phyloP scores from a whole-genome alignment of 2,888 invertebrate genomes.

The Micoletzkya japonica region DNA sequence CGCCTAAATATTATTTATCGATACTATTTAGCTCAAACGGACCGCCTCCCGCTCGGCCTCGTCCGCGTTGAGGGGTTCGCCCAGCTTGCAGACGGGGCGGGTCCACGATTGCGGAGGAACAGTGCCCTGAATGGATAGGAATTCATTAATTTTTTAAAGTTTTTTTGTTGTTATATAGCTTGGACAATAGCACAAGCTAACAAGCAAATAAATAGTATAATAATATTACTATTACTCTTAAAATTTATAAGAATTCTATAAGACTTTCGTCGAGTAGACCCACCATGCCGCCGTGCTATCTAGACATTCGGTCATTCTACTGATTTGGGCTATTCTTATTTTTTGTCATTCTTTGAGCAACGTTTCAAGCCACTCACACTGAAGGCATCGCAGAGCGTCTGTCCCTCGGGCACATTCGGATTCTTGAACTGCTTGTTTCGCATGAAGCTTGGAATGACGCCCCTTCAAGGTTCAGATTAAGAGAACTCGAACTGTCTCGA shows the following conservation, averaged over 20 bases:
- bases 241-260: too few relatives aligned
- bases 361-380: neutral
- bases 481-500: too few relatives aligned
- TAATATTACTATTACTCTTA: neutral
- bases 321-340: too few relatives aligned
- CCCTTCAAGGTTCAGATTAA: neutral
- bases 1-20: too few relatives aligned
- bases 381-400: conserved; percentile 24
- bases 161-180: too few relatives aligned
- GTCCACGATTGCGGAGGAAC: conserved; percentile 15
- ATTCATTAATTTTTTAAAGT: neutral
- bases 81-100: neutral
- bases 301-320: too few relatives aligned
- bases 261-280: too few relatives aligned
- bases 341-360: too few relatives aligned
- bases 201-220: too few relatives aligned
- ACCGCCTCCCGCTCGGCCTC: conserved; percentile 11
- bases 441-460: neutral
- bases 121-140: conserved; percentile 9
- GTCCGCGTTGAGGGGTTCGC: neutral
- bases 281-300: too few relatives aligned
- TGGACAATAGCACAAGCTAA: too few relatives aligned
- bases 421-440: conserved; percentile 8
- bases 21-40: too few relatives aligned
- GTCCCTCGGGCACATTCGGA: neutral